phyloP scores from a whole-genome alignment of 2,888 invertebrate species.

The Luffia ferchaultella region DNA sequence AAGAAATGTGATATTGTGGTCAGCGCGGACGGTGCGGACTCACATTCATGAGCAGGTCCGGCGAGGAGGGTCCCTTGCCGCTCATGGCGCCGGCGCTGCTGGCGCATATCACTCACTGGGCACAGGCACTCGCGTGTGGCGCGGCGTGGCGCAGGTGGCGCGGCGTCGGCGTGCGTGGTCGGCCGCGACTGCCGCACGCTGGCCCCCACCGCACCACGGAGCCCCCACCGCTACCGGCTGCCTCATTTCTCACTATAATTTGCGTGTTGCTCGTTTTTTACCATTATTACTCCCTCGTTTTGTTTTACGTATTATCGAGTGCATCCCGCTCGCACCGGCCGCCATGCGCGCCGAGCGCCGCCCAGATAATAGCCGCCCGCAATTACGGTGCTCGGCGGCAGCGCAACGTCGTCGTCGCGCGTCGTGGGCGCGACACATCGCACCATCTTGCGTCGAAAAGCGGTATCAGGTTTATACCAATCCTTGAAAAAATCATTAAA shows the following conservation, averaged over 20 bases:
- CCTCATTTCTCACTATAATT: slow-evolving; percentile 67
- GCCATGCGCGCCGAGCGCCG: slow-evolving; percentile 61
- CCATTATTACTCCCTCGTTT: slow-evolving; percentile 67
- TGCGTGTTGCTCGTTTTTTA: slow-evolving; percentile 66
- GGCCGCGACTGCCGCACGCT: slow-evolving; percentile 31
- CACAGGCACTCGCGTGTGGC: slow-evolving; percentile 43
- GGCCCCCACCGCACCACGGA: slow-evolving; percentile 50
- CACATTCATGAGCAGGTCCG: slow-evolving; percentile 67
- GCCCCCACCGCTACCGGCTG: slow-evolving; percentile 66
- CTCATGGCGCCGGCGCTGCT: slow-evolving; percentile 45
- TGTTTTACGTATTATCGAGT: slow-evolving; percentile 67
- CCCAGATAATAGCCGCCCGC: slow-evolving; percentile 62
- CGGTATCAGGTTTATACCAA: too few relatives aligned
- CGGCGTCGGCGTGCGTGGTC: slow-evolving; percentile 54
- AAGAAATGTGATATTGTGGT: too few relatives aligned
- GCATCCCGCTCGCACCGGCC: slow-evolving; percentile 66
- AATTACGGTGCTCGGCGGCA: slow-evolving; percentile 43
- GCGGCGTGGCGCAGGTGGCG: slow-evolving; percentile 42
- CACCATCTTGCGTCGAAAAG: slow-evolving; percentile 53
- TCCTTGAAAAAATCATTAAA: not conserved
- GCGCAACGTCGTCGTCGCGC: not conserved
- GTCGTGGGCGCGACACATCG: slow-evolving; percentile 25
- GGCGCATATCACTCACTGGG: slow-evolving; percentile 53
- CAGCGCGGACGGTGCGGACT: slow-evolving; percentile 26
- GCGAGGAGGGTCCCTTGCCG: slow-evolving; percentile 59